Percentiles rank a stretch among this genome's conserved stretches.
phyloP scores from a whole-genome alignment of 2,888 invertebrate genomes.

The Cosmopolites sordidus region DNA sequence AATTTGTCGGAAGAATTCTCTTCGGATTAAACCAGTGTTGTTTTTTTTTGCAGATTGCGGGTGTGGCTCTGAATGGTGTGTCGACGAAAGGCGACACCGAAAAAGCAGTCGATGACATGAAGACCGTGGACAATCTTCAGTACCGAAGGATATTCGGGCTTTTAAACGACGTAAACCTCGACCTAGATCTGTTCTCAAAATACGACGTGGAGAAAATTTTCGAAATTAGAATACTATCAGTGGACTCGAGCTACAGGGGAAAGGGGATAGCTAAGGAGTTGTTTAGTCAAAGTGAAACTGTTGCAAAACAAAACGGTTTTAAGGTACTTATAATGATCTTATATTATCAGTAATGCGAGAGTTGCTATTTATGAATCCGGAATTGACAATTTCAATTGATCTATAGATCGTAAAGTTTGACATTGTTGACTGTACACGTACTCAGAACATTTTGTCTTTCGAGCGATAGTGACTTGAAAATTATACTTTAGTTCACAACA shows the following conservation, averaged over 20 bases:
- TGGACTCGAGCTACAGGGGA: constrained; percentile 66
- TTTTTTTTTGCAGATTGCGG: constrained; percentile 65
- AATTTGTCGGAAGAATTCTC: no score
- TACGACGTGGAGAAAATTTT: constrained; percentile 68
- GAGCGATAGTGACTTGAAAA: no score
- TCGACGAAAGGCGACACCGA: constrained; percentile 68
- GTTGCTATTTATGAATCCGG: no score
- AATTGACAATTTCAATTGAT: no score
- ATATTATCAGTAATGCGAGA: no score
- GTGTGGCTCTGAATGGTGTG: constrained; percentile 75
- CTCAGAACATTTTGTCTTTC: no score
- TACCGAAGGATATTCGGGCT: constrained; percentile 76
- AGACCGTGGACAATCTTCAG: constrained; percentile 62
- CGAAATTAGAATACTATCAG: constrained; percentile 77
- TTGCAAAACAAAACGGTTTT: constrained; percentile 63
- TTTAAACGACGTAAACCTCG: constrained; percentile 65
- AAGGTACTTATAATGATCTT: constrained; percentile 58
- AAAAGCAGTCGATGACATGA: constrained; percentile 63
- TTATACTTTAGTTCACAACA: no score
- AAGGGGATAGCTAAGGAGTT: constrained; percentile 70
- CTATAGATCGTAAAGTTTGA: no score
- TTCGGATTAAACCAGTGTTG: no score
- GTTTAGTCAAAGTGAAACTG: constrained; percentile 61
- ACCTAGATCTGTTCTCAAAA: constrained; percentile 63
- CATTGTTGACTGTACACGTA: no score